Percentiles rank a stretch among this genome's conserved stretches.
phyloP scores from a whole-genome alignment of 2,888 invertebrate species.

The Philaethria dido region DNA sequence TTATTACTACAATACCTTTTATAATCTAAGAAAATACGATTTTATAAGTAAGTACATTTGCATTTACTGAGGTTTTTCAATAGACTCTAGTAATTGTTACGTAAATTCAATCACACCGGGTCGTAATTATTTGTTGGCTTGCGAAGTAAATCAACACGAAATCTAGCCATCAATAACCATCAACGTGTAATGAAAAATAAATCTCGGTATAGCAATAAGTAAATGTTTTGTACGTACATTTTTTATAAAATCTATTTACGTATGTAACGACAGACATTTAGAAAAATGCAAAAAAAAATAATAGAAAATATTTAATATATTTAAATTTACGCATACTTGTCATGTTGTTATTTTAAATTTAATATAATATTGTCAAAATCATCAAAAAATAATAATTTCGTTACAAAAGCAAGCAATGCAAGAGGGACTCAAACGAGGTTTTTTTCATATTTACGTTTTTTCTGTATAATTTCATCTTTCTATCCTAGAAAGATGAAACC shows the following conservation, averaged over 20 bases:
- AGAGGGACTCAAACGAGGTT: too few relatives aligned
- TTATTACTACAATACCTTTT: neutral
- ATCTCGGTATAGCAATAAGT: slow-evolving; percentile 41
- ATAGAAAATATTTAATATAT: too few relatives aligned
- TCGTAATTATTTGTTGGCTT: slow-evolving; percentile 38
- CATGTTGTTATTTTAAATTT: too few relatives aligned
- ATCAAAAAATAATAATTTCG: too few relatives aligned
- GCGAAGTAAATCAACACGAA: slow-evolving; percentile 47
- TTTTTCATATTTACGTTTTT: too few relatives aligned
- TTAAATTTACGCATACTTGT: too few relatives aligned
- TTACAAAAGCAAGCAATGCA: too few relatives aligned
- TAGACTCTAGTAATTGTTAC: slow-evolving; percentile 24
- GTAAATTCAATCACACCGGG: slow-evolving; percentile 37
- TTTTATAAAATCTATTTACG: neutral
- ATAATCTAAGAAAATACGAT: neutral
- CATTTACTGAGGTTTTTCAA: slow-evolving; percentile 14
- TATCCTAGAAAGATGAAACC: too few relatives aligned
- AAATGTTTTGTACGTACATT: slow-evolving; percentile 14
- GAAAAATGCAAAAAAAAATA: too few relatives aligned
- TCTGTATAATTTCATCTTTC: too few relatives aligned
- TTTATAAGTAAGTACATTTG: neutral
- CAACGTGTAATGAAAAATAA: slow-evolving; percentile 46
- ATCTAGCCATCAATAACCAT: slow-evolving; percentile 47
- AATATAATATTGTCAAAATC: too few relatives aligned
- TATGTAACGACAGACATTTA: too few relatives aligned